Evolutionary conservation across 1,140 invertebrate species (phyloP), one percentile per base, ranked within the genome.

Genomic region (Muscidifurax raptorellus): DNA sequence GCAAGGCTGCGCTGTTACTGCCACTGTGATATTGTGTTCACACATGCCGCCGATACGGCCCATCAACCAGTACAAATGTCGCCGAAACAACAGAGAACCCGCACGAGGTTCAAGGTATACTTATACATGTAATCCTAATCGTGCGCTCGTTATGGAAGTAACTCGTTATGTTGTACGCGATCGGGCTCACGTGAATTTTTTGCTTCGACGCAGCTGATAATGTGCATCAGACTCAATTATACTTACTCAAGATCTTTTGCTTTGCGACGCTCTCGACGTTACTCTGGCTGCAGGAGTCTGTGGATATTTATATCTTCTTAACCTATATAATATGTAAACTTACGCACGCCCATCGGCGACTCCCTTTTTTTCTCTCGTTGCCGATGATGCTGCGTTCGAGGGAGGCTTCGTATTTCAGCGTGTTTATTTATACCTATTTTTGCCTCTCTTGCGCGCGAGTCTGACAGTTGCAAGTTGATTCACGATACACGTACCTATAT

Each of bases 91-190:
- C 89, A 85, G 77, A 90, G 86, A 87, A 86, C 80, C 15, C 88
- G 88, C 59, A 89, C 90, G 66, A 88, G 89, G 86, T 91, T 91
- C 80, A 91, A 92, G 90, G 91, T 92, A 91, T 40, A n/a, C 18
- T 18, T 6, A 59, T 59, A 15, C 13, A n/a, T n/a, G n/a, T 7
- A 36, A 40, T 40, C 36, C 9, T 32, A 40, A 10, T 40, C 36
- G 44, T 47, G 36, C 44, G 1, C 13, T 47, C n/a, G 12, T 47
- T 47, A n/a, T n/a, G n/a, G n/a, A n/a, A n/a, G 10, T 10, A 47
- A 47, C 44, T 18, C 1, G 44, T 47, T 47, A 12, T 18, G 13
- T 12, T 47, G 12, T 47, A 15, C 10, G 44, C 44, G 66, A 2
- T 76, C 30, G 69, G 74, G 47, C 36, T 36, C 36, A 36, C 36